phyloP scores from a whole-genome alignment of 1,140 invertebrate species.

The Calosoma granatense region DNA sequence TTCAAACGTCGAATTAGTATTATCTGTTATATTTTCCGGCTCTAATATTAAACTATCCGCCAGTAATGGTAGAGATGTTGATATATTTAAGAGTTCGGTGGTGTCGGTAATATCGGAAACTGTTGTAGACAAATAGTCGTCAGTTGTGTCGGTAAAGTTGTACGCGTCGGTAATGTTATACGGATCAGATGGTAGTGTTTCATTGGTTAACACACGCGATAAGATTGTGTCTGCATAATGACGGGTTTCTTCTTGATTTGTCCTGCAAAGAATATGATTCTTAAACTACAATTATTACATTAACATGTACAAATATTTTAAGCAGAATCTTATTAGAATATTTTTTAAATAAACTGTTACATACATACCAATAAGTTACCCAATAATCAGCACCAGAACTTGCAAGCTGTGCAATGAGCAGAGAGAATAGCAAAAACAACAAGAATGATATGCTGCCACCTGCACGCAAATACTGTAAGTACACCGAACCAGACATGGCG shows the following conservation, averaged over 20 bases:
- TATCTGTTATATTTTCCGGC: background rate
- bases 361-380: conserved; percentile 54
- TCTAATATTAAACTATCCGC: background rate
- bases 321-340: conserved; percentile 27
- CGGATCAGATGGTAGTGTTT: background rate
- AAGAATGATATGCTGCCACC: conserved; percentile 39
- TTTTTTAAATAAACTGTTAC: conserved; percentile 11
- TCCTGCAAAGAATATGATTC: conserved; percentile 33
- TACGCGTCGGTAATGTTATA: background rate
- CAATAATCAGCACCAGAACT: conserved; percentile 57
- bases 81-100: too few relatives aligned
- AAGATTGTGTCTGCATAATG: background rate
- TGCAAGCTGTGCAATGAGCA: conserved; percentile 37
- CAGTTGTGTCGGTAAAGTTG: background rate
- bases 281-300: background rate
- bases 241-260: conserved; percentile 39
- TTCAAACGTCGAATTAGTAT: background rate
- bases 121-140: background rate
- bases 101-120: background rate
- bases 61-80: background rate
- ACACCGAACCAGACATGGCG: conserved; percentile 39
- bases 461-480: conserved; percentile 41
- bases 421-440: conserved; percentile 33
- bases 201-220: background rate
- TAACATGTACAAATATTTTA: conserved; percentile 22